Evolutionary conservation across 2,797 vertebrate genomes (phyloP).

Genomic region (Falco columbarius): DNA sequence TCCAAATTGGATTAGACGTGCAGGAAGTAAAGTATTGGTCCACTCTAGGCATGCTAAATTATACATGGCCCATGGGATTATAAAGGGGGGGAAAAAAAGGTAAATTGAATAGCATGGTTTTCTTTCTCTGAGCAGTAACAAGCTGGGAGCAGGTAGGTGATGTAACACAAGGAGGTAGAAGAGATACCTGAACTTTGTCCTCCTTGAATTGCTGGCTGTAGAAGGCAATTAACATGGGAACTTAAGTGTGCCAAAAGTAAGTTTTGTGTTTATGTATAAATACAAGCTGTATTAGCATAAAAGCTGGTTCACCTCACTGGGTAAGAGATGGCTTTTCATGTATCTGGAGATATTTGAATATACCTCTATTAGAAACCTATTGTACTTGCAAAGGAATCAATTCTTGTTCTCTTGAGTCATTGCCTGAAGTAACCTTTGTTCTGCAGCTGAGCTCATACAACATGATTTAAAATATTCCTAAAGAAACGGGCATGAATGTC

Average conservation of each 20-base stretch:
- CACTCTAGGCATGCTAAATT: neutral
- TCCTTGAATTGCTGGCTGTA: neutral
- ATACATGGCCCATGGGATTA: neutral
- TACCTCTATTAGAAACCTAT: neutral
- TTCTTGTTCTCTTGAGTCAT: neutral
- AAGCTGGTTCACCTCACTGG: neutral
- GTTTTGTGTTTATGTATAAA: neutral
- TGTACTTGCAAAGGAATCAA: neutral
- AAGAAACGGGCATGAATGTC: neutral
- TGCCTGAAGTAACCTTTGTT: neutral
- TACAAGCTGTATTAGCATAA: neutral
- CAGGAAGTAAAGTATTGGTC: neutral
- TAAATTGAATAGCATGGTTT: neutral
- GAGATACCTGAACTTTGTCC: neutral
- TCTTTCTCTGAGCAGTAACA: neutral
- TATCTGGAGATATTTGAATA: neutral
- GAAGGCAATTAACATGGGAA: neutral
- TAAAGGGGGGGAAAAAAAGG: neutral
- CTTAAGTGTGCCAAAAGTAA: neutral
- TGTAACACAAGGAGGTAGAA: neutral
- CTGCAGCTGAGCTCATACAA: neutral
- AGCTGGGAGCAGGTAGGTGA: neutral
- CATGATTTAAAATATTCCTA: neutral
- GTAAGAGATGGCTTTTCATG: neutral
- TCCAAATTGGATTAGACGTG: slow-evolving; percentile 33